These are phyloP conservation scores for Tiliacea aurago DNA, from an alignment of 2,888 invertebrate genomes.

Conservation along the genomic window DNA sequence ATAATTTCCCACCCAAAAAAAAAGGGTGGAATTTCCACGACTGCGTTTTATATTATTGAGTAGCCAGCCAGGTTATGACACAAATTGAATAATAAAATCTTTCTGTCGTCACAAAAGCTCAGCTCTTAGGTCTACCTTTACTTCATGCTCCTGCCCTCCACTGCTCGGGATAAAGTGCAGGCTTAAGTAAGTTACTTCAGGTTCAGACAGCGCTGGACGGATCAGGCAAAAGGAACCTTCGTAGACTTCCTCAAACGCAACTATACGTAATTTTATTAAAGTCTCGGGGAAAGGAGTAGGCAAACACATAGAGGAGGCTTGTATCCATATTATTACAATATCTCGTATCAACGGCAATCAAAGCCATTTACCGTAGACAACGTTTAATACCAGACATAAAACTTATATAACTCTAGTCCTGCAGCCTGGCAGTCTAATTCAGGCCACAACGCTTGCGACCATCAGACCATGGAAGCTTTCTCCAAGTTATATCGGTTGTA, in stretches of 20 bases:
- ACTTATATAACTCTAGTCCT: background rate
- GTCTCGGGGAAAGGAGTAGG: background rate
- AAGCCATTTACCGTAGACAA: background rate
- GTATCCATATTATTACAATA: background rate
- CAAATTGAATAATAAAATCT: constrained; percentile 25
- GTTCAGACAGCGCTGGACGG: background rate
- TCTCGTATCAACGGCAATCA: background rate
- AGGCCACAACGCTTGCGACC: background rate
- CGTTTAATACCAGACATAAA: background rate
- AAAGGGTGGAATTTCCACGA: too few species aligned
- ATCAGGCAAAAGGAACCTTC: background rate
- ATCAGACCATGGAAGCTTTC: background rate
- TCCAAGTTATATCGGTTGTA: constrained; percentile 3
- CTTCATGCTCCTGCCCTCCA: background rate
- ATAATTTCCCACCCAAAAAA: too few species aligned
- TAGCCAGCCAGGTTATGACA: background rate
- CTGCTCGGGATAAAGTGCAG: constrained; percentile 26
- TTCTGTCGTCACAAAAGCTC: background rate
- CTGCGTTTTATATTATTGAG: too few species aligned
- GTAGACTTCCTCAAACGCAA: background rate
- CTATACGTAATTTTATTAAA: background rate
- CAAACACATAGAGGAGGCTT: too few species aligned
- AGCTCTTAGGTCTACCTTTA: background rate
- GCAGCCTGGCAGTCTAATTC: background rate
- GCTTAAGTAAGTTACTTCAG: constrained; percentile 6